Evolutionary conservation across 2,888 invertebrate species (phyloP), one percentile per base, ranked within the genome.

Genomic region (Prosopocoilus inquinatus): DNA sequence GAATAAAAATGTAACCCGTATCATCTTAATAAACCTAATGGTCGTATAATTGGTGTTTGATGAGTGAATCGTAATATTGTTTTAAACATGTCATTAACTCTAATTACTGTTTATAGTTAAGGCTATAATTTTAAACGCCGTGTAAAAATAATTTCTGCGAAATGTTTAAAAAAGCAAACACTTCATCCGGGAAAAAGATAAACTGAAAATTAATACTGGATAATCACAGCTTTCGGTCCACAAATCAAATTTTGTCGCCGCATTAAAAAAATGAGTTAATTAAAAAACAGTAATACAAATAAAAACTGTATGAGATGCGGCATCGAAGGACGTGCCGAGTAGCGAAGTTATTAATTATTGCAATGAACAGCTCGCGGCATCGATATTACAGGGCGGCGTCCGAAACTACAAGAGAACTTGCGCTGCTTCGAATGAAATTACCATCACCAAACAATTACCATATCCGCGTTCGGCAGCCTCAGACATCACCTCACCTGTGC

Each of bases 301-400:
- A 41, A 41, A 41, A 41, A 41, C 16, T 7, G 20, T 28, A 16
- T 41, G 13, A 8, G 41, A 15, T 41, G 41, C n/a, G 16, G 41
- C n/a, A 41, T 28, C 46, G 41, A 28, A 53, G 51, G 57, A 64
- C 57, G 66, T 64, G 63, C 57, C 59, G 65, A 64, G 63, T 62
- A 61, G 59, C 61, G 58, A 62, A 64, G 60, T 66, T 66, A 68
- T 67, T 68, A 68, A 67, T 68, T 68, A 66, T 64, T 62, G 62
- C 63, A 62, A 60, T 63, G 63, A 62, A 58, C 59, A 61, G 61
- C 54, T 50, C 59, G 73, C 74, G 73, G 73, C 66, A 64, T 64
- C 66, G 64, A 72, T 73, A 75, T 75, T 74, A 74, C 68, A 75
- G 72, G 72, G 75, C 75, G 74, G 74, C 70, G 60, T 61, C 60